Evolutionary conservation across 2,797 vertebrate species (phyloP).

Genomic region (Cebuella pygmaea): DNA sequence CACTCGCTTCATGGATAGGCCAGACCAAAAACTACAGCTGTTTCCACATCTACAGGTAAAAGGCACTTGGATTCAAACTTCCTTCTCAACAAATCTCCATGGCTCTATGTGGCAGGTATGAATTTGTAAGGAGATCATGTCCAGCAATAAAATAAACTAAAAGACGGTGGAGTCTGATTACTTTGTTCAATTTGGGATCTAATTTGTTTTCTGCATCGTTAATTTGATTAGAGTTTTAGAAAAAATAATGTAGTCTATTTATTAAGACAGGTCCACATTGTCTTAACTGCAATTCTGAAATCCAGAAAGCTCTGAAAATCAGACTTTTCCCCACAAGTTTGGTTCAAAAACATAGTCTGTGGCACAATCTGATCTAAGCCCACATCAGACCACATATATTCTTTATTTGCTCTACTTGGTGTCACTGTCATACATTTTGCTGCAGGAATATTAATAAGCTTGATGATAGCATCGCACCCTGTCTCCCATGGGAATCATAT

Average conservation of each 20-base stretch:
- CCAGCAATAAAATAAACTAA: neutral
- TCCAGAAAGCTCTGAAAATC: slow-evolving; percentile 32
- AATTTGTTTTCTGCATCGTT: slow-evolving; percentile 31
- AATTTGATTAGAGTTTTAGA: neutral
- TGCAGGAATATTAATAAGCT: neutral
- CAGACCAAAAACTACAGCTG: neutral
- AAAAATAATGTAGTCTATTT: neutral
- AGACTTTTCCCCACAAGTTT: neutral
- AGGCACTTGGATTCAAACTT: neutral
- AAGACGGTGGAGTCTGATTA: neutral
- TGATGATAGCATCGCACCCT: fast-evolving
- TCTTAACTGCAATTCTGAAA: neutral
- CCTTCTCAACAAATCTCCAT: neutral
- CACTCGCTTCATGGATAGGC: neutral
- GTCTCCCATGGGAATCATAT: neutral
- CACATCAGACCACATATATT: neutral
- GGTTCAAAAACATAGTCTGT: neutral
- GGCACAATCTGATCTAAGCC: neutral
- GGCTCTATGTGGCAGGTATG: neutral
- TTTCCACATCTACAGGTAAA: neutral
- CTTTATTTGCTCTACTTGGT: neutral
- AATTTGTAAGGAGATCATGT: neutral
- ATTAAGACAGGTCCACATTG: neutral
- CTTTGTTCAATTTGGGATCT: neutral
- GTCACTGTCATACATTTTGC: neutral